Base-by-base conservation (phyloP, 2,113 vertebrate genomes). In the Elephantulus edwardii region DNA sequence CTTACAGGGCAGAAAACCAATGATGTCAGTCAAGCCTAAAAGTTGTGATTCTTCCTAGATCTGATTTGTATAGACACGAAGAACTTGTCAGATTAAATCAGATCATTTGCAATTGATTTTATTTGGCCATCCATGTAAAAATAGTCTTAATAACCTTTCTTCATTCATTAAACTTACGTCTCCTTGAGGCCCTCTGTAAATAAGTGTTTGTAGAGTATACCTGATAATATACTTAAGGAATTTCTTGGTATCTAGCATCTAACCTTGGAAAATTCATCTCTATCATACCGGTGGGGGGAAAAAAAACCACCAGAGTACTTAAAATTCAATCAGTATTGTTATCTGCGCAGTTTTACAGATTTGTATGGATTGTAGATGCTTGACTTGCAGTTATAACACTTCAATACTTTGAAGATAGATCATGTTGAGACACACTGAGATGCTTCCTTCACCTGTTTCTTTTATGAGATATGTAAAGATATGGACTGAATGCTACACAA, bases 371-470 rank as follows among this genome's bases (percentile, higher is more conserved):
- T 68, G 11, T 9, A 87, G 10, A 16, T 11, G 9, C 24, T 64
- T 84, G 33, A 90, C n/a, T n/a, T 74, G 78, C 22, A 22, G 52
- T 17, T 89, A 16, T 13, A 54, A 20, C 22, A 89, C 75, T 86
- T 92, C 11, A 26, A 40, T 85, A 16, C 82, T 90, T 58, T 95
- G 82, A 94, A 85, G 84, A 72, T 9, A 89, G 33, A 72, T 38
- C 50, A 56, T 46, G 6, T 48, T 74, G 91, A 89, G 52, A 10
- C 35, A 60, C 6, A 66, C 9, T 85, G 81, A 79, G 33, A 85
- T 40, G 64, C 14, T 96, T 95, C n/a, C 44, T 48, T 92, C 79
- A 52, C 91, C 88, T 85, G 40, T 79, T 94, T 83, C 19, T 93
- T 93, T 93, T 89, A 33, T 72, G 48, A 38, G 40, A 38, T 89